Evolutionary conservation across 2,113 vertebrate genomes (phyloP).

Genomic region (Grus americana): DNA sequence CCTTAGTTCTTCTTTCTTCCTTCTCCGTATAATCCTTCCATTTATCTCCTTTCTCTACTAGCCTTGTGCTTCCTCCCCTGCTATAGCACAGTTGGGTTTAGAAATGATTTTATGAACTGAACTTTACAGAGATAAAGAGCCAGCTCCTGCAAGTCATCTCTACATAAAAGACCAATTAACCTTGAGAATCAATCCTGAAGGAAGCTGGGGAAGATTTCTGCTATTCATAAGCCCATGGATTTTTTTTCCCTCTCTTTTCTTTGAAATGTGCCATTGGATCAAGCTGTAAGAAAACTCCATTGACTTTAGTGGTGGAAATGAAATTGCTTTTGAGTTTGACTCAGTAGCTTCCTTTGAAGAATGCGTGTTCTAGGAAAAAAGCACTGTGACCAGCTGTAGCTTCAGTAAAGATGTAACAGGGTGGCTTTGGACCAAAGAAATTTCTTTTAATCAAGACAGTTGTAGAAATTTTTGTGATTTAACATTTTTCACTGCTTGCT

Average conservation of each 20-base stretch:
- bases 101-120: not conserved
- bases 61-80: not conserved
- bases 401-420: not conserved
- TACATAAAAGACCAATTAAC: conserved; percentile 47
- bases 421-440: not conserved
- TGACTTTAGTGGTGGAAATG: not conserved
- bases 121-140: not conserved
- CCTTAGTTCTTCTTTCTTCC: not conserved
- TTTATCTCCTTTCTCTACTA: not conserved
- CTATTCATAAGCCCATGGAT: not conserved
- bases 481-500: not conserved
- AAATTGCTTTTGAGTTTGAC: not conserved
- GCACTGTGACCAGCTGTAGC: not conserved
- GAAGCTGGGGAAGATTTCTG: not conserved
- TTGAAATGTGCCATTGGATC: not conserved
- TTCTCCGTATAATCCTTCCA: not conserved
- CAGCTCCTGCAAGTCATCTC: not conserved
- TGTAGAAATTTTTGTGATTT: conserved; percentile 2
- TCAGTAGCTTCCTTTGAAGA: not conserved
- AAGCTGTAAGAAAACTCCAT: not conserved
- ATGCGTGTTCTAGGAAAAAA: not conserved
- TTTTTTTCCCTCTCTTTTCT: not conserved
- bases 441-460: not conserved
- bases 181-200: conserved; percentile 2
- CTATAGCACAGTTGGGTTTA: not conserved